Conservation (phyloP, 2,113 vertebrate species). For the Lepidothrix coronata region DNA sequence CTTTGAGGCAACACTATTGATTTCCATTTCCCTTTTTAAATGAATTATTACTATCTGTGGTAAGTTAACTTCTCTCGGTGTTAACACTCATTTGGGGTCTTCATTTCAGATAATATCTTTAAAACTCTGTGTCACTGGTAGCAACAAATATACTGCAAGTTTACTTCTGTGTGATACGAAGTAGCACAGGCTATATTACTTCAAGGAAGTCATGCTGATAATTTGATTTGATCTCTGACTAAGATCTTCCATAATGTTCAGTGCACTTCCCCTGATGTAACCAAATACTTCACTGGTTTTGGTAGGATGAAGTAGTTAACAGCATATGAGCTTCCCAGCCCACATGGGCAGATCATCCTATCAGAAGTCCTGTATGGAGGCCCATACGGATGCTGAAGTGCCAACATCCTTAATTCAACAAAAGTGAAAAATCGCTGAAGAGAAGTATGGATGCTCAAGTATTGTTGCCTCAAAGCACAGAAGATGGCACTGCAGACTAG, state of each 20-base stretch:
- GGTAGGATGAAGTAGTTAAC: background rate
- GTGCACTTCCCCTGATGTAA: background rate
- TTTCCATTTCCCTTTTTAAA: background rate
- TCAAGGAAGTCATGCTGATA: background rate
- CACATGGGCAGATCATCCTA: background rate
- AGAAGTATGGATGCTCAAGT: background rate
- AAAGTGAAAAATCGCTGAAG: background rate
- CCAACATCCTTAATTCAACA: background rate
- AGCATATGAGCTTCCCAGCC: background rate
- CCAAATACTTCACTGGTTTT: background rate
- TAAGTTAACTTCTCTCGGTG: background rate
- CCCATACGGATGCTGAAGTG: background rate
- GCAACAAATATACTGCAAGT: background rate
- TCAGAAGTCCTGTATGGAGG: background rate
- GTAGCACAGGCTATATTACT: background rate
- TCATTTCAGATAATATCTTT: background rate
- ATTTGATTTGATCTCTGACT: background rate
- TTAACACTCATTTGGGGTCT: background rate
- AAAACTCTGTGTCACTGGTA: background rate
- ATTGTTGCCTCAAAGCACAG: slow-evolving; percentile 34
- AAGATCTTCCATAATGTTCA: background rate
- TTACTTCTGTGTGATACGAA: background rate
- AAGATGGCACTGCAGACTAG: slow-evolving; percentile 67
- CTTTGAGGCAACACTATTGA: too few species aligned
- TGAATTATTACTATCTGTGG: background rate